phyloP scores from a whole-genome alignment of 2,113 vertebrate species.

The Megalops atlanticus region DNA sequence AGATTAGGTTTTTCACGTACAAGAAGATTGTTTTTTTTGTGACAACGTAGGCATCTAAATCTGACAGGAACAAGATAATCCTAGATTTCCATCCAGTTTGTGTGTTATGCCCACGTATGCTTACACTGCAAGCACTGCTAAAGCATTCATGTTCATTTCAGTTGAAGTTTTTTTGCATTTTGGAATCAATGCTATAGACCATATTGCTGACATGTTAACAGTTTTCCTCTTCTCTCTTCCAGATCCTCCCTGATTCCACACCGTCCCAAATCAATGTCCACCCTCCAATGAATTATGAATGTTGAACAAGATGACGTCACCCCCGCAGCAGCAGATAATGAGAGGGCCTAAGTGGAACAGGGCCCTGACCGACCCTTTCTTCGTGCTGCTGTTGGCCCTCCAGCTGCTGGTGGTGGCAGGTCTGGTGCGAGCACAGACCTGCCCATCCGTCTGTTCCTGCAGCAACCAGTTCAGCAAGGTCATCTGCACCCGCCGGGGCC shows the following conservation, averaged over 20 bases:
- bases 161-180: not conserved
- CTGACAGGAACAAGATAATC: slow-evolving; percentile 3
- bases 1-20: not conserved
- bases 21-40: not conserved
- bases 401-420: slow-evolving; percentile 97
- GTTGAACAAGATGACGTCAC: slow-evolving; percentile 99
- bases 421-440: slow-evolving; percentile 95
- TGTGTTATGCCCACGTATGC: no score
- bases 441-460: slow-evolving; percentile 96
- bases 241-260: slow-evolving; percentile 63
- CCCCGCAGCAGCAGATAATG: slow-evolving; percentile 99
- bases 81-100: not conserved
- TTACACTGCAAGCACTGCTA: no score
- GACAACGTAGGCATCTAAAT: not conserved
- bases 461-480: slow-evolving; percentile 99
- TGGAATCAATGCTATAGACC: no score
- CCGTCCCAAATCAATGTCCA: slow-evolving; percentile 86
- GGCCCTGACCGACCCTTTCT: slow-evolving; percentile 98
- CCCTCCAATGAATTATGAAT: slow-evolving; percentile 98
- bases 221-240: slow-evolving; percentile 65
- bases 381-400: slow-evolving; percentile 97
- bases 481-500: slow-evolving; percentile 91
- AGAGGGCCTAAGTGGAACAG: slow-evolving; percentile 99
- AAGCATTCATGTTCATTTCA: slow-evolving; percentile 2
- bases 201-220: no score